Evolutionary conservation across 2,888 invertebrate genomes (phyloP), one percentile per base, ranked within the genome.

Genomic region (Rhamnusium bicolor): DNA sequence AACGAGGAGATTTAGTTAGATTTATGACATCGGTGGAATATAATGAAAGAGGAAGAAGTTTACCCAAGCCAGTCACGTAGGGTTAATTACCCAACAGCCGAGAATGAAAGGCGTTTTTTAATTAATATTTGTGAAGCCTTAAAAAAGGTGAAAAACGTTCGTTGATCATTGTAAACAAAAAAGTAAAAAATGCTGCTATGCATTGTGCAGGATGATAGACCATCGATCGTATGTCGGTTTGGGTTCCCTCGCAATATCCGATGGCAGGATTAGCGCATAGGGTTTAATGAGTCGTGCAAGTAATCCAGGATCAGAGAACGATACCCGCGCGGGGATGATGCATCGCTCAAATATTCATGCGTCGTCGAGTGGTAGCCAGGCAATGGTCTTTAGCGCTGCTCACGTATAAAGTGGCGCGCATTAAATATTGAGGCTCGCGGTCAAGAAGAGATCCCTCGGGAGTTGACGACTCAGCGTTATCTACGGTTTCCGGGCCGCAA

Each of bases 241-340:
- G 18, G 24, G 68, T 76, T 80, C 84, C 82, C 82, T 83, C 82
- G 86, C 85, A 87, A 88, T 88, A 88, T 87, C 87, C 86, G 87
- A 86, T 87, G 84, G 86, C 85, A 79, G 88, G 88, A 88, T 89
- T 88, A 88, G 87, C 87, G 86, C 86, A 84, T 84, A 83, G 85
- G 85, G 87, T 87, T 89, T 89, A 89, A 89, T 89, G 89, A 89
- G 88, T 88, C 89, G 89, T 89, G 88, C 87, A 87, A 88, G 85
- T 88, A 89, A 88, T 86, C 88, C 87, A 82, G 89, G 89, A 89
- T 89, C 88, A 89, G 86, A 84, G 86, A 85, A 82, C 84, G 86
- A 86, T 86, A 86, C 84, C 83, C 83, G 83, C 81, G 80, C 78
- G 61, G 65, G 65, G 47, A 58, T 71, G 66, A 71, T 71, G 65